Percentiles rank a stretch among this genome's conserved stretches.
Conservation (phyloP, 1,140 invertebrate genomes). For the Caenorhabditis tropicalis region DNA sequence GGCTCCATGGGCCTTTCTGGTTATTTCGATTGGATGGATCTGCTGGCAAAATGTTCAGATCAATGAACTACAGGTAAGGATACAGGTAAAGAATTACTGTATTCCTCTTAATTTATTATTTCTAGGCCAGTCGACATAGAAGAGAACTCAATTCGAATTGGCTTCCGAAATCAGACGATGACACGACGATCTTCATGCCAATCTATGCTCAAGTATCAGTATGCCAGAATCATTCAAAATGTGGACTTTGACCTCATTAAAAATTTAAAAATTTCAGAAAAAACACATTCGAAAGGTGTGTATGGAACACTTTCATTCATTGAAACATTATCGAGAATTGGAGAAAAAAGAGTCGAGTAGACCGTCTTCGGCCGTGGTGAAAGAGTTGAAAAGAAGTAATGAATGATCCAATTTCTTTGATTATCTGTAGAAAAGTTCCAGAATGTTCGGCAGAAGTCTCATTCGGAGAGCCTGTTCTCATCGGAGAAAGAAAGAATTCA, state of each 20-base stretch:
- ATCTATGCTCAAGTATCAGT: constrained; percentile 18
- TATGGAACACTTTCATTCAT: constrained; percentile 14
- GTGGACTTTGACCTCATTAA: neutral
- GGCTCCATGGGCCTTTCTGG: neutral
- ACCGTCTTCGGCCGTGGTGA: neutral
- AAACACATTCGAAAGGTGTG: constrained; percentile 35
- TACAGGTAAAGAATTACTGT: no score
- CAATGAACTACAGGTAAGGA: neutral
- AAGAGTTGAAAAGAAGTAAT: constrained; percentile 29
- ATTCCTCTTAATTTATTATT: neutral
- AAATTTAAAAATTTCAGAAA: neutral
- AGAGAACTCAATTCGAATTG: constrained; percentile 19
- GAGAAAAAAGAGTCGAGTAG: neutral
- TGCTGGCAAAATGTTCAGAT: constrained; percentile 3
- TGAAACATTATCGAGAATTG: constrained; percentile 9
- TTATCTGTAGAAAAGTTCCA: neutral
- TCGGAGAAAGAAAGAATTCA: constrained; percentile 13
- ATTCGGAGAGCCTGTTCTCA: neutral
- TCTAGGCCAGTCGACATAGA: neutral
- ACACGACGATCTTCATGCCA: neutral
- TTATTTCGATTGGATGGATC: neutral
- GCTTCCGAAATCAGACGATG: neutral
- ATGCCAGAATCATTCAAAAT: neutral
- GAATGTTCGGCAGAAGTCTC: constrained; percentile 22
- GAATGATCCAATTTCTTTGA: neutral